Conservation (phyloP, 2,113 vertebrate genomes). For the Pyxicephalus adspersus region DNA sequence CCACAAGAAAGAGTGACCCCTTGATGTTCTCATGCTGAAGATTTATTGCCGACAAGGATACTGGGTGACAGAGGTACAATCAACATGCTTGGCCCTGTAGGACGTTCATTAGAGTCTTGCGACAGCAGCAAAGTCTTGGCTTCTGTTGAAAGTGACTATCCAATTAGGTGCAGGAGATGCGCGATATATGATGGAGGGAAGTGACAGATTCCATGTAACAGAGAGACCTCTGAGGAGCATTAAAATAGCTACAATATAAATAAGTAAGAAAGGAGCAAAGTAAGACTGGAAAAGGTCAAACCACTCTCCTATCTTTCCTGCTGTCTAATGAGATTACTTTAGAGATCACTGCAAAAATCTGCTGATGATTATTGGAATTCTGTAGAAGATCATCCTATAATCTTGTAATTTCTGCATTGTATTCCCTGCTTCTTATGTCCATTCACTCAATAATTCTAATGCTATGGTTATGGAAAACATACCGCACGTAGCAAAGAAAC, state of each 20-base stretch:
- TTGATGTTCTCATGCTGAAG: neutral
- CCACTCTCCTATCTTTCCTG: neutral
- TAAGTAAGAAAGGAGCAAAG: neutral
- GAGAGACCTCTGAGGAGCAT: slow-evolving; percentile 2
- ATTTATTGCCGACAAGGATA: slow-evolving; percentile 3
- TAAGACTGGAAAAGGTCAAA: neutral
- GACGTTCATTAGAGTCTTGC: slow-evolving; percentile 17
- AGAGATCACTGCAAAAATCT: no score
- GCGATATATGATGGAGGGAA: neutral
- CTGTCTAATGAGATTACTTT: neutral
- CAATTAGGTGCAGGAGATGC: neutral
- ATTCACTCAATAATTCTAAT: no score
- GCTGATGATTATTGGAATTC: no score
- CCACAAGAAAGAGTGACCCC: neutral
- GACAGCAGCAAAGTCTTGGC: neutral
- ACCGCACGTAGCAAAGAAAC: no score
- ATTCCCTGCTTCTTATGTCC: no score
- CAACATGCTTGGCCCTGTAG: neutral
- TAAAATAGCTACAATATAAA: slow-evolving; percentile 1
- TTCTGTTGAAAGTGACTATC: neutral
- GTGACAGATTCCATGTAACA: slow-evolving; percentile 3
- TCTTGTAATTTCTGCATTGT: no score
- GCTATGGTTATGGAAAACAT: no score
- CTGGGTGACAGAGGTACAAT: neutral
- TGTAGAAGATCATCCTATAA: no score